Evolutionary conservation across 2,888 invertebrate genomes (phyloP), one percentile per base, ranked within the genome.

Genomic region (Hirtodrosophila trivittata): DNA sequence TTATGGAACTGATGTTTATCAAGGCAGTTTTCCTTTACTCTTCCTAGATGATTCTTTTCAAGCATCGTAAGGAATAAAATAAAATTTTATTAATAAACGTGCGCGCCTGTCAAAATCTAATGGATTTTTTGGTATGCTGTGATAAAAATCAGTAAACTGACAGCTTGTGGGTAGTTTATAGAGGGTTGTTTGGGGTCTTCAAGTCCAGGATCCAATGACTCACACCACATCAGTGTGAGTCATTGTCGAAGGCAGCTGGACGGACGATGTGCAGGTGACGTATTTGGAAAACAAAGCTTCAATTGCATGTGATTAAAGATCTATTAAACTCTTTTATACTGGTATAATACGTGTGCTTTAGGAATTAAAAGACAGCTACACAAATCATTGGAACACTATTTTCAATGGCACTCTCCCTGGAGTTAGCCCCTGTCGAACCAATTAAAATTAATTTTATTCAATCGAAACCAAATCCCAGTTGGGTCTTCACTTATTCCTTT

Each of bases 361-460:
- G n/a, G n/a, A n/a, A n/a, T n/a, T n/a, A n/a, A n/a, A n/a, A n/a
- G n/a, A 32, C 14, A 32, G 12, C 12, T 25, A 45, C 21, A 64
- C 39, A 54, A 69, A 54, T 59, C 49, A 68, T 43, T 28, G 12
- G 39, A 18, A 45, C 21, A 65, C 39, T 45, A 43, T 39, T 28
- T 28, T 21, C 18, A 21, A 21, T 21, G 5, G 18, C 3, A 3
- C 5, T 21, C 5, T 21, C 18, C 18, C 18, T 21, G 5, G 18
- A 21, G 18, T 21, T 28, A 28, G 7, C 33, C 21, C 30, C 26
- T 14, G 47, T 52, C 46, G 45, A 73, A 74, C 37, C 84, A 86
- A 80, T 84, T 80, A 84, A 80, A 86, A 84, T 80, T 84, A 80
- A 80, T 86, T 74, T 74, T 77, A 84, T 84, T 80, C 84, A 81